Conservation (phyloP, 2,888 invertebrate genomes). For the Aricia artaxerxes region DNA sequence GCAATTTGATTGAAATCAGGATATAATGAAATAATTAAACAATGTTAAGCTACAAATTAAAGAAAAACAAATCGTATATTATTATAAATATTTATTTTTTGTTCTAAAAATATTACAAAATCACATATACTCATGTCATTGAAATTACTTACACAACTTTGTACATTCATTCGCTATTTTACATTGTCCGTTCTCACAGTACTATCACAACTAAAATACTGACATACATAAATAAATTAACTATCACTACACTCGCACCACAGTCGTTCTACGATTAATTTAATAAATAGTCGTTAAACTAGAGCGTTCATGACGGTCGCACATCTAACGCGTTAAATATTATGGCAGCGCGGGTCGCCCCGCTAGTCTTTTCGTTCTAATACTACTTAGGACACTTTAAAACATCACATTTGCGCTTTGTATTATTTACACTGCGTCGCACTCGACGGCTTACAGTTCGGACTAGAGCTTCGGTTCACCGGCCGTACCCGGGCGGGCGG, state of each 20-base stretch:
- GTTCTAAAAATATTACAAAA: conserved; percentile 65
- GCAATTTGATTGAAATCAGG: conserved; percentile 22
- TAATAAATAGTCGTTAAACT: conserved; percentile 69
- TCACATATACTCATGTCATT: conserved; percentile 60
- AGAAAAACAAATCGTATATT: conserved; percentile 58
- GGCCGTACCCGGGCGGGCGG: conserved; percentile 68
- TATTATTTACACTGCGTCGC: conserved; percentile 67
- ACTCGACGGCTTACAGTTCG: conserved; percentile 59
- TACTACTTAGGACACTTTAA: conserved; percentile 77
- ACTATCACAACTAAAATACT: conserved; percentile 70
- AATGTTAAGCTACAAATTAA: conserved; percentile 36
- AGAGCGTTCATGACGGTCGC: conserved; percentile 63
- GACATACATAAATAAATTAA: conserved; percentile 78
- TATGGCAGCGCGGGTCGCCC: conserved; percentile 73
- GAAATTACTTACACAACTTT: conserved; percentile 53
- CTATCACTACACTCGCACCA: conserved; percentile 71
- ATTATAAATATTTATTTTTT: conserved; percentile 57
- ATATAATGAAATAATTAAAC: conserved; percentile 43
- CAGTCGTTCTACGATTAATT: conserved; percentile 71
- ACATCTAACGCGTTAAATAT: conserved; percentile 62
- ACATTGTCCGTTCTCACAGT: conserved; percentile 49
- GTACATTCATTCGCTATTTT: conserved; percentile 57
- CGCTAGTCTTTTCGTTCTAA: conserved; percentile 72
- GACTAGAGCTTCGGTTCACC: conserved; percentile 79
- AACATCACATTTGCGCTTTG: conserved; percentile 80